These are phyloP conservation scores for Microcebus ravelobensis DNA, from an alignment of 2,113 vertebrate species.

Conservation along the genomic window DNA sequence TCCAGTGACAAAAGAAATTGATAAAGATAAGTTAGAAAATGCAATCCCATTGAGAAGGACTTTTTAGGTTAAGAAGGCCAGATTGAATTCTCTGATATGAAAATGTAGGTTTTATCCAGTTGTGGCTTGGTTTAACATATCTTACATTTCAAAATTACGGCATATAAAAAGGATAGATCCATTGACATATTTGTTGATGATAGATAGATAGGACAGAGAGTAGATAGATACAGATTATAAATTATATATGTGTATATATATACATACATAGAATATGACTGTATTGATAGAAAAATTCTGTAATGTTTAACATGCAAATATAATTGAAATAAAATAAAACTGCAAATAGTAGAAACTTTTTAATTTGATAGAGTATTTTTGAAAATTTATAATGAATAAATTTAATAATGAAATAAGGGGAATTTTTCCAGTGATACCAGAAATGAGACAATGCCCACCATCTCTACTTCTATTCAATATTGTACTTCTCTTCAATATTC, in stretches of 20 bases:
- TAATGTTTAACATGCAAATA: not conserved
- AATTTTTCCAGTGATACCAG: not conserved
- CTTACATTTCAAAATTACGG: not conserved
- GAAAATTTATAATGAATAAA: not conserved
- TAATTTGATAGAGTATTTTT: not conserved
- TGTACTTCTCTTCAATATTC: not conserved
- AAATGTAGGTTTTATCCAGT: not conserved
- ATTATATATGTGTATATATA: not conserved
- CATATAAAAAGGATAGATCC: not conserved
- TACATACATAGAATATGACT: not conserved
- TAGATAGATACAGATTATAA: not conserved
- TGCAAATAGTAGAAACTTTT: not conserved
- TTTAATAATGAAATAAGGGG: not conserved
- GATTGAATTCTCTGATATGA: not conserved
- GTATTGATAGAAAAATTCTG: not conserved
- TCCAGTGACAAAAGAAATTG: not conserved
- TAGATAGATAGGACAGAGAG: not conserved
- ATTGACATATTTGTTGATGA: not conserved
- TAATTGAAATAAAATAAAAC: not conserved
- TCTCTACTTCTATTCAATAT: not conserved
- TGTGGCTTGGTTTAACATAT: not conserved
- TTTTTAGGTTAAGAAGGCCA: not conserved
- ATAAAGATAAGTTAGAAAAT: not conserved
- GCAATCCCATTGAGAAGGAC: not conserved
- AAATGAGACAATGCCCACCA: not conserved